Base-by-base conservation (phyloP, 2,888 invertebrate species). In the Diaprepes abbreviatus region DNA sequence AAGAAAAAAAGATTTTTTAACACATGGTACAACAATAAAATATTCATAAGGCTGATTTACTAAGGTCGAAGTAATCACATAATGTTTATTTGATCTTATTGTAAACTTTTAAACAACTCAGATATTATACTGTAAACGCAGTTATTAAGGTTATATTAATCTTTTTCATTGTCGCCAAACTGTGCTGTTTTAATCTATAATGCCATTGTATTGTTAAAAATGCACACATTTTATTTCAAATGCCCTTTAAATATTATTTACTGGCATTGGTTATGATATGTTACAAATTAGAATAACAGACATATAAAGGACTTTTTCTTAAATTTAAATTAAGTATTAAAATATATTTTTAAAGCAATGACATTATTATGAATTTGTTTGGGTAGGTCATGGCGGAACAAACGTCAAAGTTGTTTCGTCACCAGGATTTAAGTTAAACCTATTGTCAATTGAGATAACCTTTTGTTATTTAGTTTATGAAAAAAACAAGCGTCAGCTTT, bases 301-400 rank as follows among this genome's bases (percentile, higher is more conserved):
- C 24, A 12, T 24, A 24, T 3, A 45, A 45, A 45, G 40, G 17
- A 40, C 17, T 40, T 40, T 33, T 40, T 40, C 40, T 40, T 40
- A 17, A 40, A 19, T 21, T n/a, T 2, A 21, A 21, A 43, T 5
- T 9, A 21, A 9, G 19, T 43, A 43, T 14, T 14, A 3, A n/a
- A 12, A 21, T 43, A 21, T 14, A 9, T 43, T 43, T 43, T 19
- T 17, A 21, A 19, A 21, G 21, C n/a, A 43, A 43, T 40, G 40
- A 17, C 40, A 7, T 19, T 19, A 12, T 48, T 62, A 48, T 36
- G 33, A 52, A 21, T 19, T 24, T 63, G 52, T 63, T 63, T 17
- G 52, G 63, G 63, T 52, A 63, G 63, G 63, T 63, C 52, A 63
- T 52, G 63, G 52, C 35, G 35, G 50, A 50, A 54, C 36, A 17